Evolutionary conservation across 2,888 invertebrate species (phyloP), one percentile per base, ranked within the genome.

Genomic region (Cyaniris semiargus): DNA sequence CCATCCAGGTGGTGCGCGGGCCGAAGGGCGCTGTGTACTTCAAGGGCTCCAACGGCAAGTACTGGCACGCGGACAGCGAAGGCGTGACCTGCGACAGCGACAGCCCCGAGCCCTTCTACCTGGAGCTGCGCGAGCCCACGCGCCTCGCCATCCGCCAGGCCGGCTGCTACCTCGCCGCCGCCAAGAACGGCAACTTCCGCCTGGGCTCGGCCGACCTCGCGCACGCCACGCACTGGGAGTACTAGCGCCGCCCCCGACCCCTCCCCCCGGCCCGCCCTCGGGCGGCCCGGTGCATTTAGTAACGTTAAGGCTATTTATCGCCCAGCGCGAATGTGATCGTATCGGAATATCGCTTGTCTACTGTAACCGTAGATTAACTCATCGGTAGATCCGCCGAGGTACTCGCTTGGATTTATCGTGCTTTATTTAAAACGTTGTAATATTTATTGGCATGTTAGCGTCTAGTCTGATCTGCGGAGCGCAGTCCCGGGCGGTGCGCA

Each of bases 61-160:
- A 98, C 93, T 98, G 98, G 98, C 97, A 97, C 89, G 96, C 97
- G 77, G 97, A 97, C 87, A 96, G 97, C 83, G 98, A 98, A 89
- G 95, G 96, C 77, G 96, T 99, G 78, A 95, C 96, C 56, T 97
- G 98, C 79, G 98, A 98, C 90, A 96, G 97, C 38, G 98, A 98
- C 85, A 89, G 95, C 27, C 96, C 98, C 23, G 94, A 96, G 74
- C 97, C 97, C 76, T 99, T 99, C 95, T 97, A 97, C 88, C 95
- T 99, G 85, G 98, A 99, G 94, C 95, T 99, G 85, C 96, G 98
- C 83, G 98, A 98, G 90, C 98, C 98, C 48, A 98, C 98, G 81
- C 96, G 98, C 85, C 96, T 99, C 86, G 97, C 97, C 93, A 98
- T 99, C 93, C 98, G 97, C 92, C 94, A 94, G 79, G 95, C 95